Evolutionary conservation across 2,113 vertebrate species (phyloP).

Genomic region (Epinephelus moara): DNA sequence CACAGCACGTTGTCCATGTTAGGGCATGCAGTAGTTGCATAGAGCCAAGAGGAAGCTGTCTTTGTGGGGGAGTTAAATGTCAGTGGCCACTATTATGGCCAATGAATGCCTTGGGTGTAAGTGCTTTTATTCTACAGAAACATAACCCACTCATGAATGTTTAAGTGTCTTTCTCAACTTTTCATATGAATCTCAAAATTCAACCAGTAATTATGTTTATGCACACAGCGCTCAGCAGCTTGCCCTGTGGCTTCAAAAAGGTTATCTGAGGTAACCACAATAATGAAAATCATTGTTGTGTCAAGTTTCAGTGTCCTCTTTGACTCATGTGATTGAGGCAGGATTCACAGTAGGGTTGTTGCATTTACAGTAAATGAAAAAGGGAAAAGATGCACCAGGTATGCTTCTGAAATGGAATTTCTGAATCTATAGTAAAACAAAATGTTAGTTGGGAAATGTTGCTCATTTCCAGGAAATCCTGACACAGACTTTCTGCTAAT

Average conservation of each 20-base stretch:
- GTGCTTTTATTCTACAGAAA: background rate
- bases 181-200: background rate
- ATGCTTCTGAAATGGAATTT: background rate
- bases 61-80: slow-evolving; percentile 13
- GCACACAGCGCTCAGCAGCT: too few relatives aligned
- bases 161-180: too few relatives aligned
- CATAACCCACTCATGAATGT: background rate
- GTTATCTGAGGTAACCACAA: background rate
- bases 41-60: slow-evolving; percentile 24
- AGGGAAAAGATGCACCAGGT: background rate
- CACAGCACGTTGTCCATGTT: background rate
- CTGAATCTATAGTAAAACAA: background rate
- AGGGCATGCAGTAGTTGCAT: background rate
- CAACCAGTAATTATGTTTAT: background rate
- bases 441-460: background rate
- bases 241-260: background rate
- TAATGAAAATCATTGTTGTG: background rate
- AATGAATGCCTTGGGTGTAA: background rate
- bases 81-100: background rate
- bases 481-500: background rate
- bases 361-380: background rate
- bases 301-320: background rate
- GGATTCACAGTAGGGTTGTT: background rate
- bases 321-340: background rate
- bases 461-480: background rate